Conservation (phyloP, 2,113 vertebrate species). For the Elachura formosa region DNA sequence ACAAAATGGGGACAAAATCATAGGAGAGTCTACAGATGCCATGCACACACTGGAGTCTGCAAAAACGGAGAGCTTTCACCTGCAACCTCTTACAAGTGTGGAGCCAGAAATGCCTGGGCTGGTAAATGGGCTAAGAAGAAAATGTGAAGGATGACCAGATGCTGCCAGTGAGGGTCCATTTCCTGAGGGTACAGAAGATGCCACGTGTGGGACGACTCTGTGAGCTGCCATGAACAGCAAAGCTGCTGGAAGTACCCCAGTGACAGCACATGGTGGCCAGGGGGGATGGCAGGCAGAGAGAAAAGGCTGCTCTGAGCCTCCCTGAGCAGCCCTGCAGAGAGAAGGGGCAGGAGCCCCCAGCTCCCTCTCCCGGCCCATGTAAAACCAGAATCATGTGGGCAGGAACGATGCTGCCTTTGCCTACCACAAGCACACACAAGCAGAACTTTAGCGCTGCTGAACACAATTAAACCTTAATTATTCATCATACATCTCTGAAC, state of each 20-base stretch:
- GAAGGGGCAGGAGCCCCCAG: neutral
- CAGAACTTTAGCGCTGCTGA: neutral
- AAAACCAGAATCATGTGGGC: fast-evolving
- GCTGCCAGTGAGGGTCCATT: fast-evolving
- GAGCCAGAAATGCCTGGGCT: neutral
- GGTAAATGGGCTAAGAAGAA: fast-evolving
- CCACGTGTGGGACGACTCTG: fast-evolving
- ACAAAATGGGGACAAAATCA: fast-evolving
- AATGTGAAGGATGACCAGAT: neutral
- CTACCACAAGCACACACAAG: neutral
- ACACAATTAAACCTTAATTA: neutral
- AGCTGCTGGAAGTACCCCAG: neutral
- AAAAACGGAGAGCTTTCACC: neutral
- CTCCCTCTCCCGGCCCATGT: neutral
- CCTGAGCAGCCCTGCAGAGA: neutral
- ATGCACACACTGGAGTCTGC: neutral
- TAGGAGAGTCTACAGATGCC: neutral
- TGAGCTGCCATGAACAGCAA: neutral
- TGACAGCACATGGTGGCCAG: fast-evolving
- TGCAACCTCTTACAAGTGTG: fast-evolving
- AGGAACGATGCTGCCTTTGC: neutral
- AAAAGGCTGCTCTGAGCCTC: neutral
- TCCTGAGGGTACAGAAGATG: neutral
- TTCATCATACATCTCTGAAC: neutral
- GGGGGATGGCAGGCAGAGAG: neutral